Percentiles rank a stretch among this genome's conserved stretches.
Evolutionary conservation across 2,113 vertebrate genomes (phyloP).

Genomic region (Xenus cinereus): DNA sequence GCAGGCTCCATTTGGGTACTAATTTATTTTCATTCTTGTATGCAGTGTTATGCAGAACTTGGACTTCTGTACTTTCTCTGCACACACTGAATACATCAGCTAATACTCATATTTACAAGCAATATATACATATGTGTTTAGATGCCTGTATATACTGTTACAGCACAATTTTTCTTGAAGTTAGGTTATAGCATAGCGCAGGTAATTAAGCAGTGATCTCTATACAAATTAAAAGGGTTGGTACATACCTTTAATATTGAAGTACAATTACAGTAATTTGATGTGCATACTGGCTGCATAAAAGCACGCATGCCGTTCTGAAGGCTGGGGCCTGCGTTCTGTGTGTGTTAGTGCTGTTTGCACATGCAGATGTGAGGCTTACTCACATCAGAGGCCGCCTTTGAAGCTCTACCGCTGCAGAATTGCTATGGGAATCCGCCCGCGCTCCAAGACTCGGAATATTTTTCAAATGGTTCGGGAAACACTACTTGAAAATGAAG

Average conservation of each 20-base stretch:
- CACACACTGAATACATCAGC: background rate
- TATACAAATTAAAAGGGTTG: slow-evolving; percentile 45
- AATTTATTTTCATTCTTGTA: background rate
- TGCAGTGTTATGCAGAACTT: background rate
- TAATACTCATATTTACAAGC: background rate
- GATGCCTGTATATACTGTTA: background rate
- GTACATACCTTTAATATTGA: background rate
- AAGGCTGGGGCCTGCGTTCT: background rate
- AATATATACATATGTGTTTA: background rate
- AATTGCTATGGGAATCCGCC: background rate
- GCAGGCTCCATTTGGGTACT: background rate
- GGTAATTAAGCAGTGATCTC: slow-evolving; percentile 28
- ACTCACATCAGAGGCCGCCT: background rate
- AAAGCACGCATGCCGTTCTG: background rate
- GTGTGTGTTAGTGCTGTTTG: background rate
- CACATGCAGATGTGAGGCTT: slow-evolving; percentile 35
- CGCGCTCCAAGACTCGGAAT: background rate
- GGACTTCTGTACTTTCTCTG: background rate
- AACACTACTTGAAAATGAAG: background rate
- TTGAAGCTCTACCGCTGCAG: slow-evolving; percentile 12
- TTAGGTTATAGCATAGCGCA: background rate
- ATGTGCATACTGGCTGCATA: background rate
- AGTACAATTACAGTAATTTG: slow-evolving; percentile 46
- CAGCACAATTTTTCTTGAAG: background rate
- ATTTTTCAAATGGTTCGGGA: background rate